These are phyloP conservation scores for Tamias sibiricus DNA, from an alignment of 2,113 vertebrate species.

Conservation along the genomic window DNA sequence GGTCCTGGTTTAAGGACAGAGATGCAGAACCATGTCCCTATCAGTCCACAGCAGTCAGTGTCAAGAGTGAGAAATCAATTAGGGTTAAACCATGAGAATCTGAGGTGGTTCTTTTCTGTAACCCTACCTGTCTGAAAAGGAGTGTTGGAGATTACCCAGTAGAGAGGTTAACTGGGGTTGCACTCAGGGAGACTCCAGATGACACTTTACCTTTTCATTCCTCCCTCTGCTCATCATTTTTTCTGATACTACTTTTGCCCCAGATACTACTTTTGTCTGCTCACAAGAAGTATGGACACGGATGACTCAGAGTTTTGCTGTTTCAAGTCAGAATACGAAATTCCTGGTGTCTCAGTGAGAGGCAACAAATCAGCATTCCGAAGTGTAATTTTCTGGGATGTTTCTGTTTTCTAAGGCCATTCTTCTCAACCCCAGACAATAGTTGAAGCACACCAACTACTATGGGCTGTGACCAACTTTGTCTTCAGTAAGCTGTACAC, in stretches of 20 bases:
- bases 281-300: not conserved
- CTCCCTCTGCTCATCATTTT: not conserved
- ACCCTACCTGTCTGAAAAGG: not conserved
- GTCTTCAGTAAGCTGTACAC: not conserved
- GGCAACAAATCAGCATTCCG: not conserved
- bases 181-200: not conserved
- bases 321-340: conserved; percentile 47
- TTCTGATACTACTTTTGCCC: not conserved
- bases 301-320: not conserved
- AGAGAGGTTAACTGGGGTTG: not conserved
- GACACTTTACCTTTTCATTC: not conserved
- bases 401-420: conserved; percentile 31
- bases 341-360: conserved; percentile 29
- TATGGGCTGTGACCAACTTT: not conserved
- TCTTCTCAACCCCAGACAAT: not conserved
- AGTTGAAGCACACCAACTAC: not conserved
- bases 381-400: not conserved
- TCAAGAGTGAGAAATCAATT: not conserved
- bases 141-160: not conserved
- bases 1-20: not conserved
- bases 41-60: not conserved
- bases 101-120: not conserved
- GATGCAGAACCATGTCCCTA: not conserved
- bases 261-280: not conserved
- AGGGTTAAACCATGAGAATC: not conserved